Conservation (phyloP, 2,797 vertebrate genomes). For the Lepilemur septentrionalis region DNA sequence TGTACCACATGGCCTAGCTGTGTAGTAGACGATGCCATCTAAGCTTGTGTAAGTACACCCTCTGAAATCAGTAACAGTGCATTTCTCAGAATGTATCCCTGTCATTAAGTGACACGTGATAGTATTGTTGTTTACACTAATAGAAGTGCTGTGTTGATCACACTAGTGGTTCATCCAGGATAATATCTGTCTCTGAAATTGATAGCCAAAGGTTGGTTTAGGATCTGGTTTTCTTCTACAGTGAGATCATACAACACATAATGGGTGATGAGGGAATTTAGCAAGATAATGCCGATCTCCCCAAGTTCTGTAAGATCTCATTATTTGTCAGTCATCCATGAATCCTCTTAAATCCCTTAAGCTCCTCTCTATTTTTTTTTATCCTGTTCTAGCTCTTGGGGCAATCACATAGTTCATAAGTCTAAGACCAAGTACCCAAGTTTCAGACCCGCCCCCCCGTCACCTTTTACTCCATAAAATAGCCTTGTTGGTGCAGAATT, state of each 20-base stretch:
- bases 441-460: not conserved
- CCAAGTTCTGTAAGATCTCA: not conserved
- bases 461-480: conserved; percentile 1
- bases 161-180: not conserved
- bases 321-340: not conserved
- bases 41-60: not conserved
- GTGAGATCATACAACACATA: not conserved
- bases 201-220: not conserved
- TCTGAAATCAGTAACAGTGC: not conserved
- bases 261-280: not conserved
- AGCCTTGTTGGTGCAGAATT: not conserved
- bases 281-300: not conserved
- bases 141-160: not conserved
- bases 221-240: not conserved
- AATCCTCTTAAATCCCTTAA: not conserved
- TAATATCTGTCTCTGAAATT: not conserved
- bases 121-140: not conserved
- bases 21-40: not conserved
- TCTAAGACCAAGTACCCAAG: not conserved
- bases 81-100: not conserved
- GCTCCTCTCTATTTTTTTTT: not conserved
- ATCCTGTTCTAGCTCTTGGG: not conserved
- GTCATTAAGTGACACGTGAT: not conserved
- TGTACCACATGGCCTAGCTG: not conserved
- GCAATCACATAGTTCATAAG: not conserved